phyloP scores from a whole-genome alignment of 2,797 vertebrate species.

The Petrocephalus sullivani region DNA sequence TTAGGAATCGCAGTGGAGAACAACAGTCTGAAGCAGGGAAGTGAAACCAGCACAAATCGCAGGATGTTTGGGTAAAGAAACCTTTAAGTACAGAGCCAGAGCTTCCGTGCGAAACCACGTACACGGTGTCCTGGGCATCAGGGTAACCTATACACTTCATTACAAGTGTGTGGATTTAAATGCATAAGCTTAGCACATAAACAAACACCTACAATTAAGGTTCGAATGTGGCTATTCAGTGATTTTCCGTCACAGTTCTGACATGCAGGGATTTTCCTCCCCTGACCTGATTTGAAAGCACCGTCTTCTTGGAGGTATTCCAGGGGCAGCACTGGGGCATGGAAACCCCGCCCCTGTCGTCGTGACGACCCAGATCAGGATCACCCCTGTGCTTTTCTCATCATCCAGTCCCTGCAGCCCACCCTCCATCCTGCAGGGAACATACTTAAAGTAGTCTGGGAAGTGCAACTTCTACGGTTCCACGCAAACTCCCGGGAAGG shows the following conservation, averaged over 20 bases:
- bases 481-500: background rate
- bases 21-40: background rate
- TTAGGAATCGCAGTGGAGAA: background rate
- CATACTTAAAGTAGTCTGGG: background rate
- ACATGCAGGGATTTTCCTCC: background rate
- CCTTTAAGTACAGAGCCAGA: background rate
- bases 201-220: background rate
- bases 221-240: background rate
- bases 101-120: background rate
- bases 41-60: background rate
- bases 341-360: background rate
- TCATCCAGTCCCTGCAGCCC: background rate
- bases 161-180: background rate
- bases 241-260: background rate
- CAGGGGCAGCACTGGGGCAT: no score
- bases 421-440: background rate
- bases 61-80: constrained; percentile 6
- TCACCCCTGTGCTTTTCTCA: constrained; percentile 22
- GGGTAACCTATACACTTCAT: background rate
- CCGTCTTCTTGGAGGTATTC: background rate
- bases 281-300: background rate
- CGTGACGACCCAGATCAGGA: background rate
- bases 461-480: constrained; percentile 20
- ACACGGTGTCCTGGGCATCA: background rate
- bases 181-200: background rate